Conservation (phyloP, 2,797 vertebrate species). For the Peromyscus attwateri region DNA sequence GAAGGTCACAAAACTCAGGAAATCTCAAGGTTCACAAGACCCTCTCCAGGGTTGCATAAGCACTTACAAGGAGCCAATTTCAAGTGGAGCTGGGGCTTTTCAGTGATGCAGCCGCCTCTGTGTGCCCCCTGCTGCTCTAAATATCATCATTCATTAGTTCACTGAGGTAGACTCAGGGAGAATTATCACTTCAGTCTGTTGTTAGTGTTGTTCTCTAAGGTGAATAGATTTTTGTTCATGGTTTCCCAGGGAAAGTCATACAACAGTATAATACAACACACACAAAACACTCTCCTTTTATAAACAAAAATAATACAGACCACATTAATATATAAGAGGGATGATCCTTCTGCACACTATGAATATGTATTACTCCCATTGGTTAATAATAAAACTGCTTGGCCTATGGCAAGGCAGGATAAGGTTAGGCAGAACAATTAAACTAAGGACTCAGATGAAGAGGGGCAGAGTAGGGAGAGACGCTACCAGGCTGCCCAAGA, state of each 20-base stretch:
- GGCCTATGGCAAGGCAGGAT: too few species aligned
- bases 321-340: not conserved
- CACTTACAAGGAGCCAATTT: not conserved
- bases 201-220: not conserved
- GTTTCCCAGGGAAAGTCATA: not conserved
- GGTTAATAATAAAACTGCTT: too few species aligned
- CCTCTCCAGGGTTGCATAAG: not conserved
- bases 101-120: not conserved
- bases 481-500: too few species aligned
- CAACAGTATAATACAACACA: not conserved
- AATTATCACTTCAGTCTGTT: not conserved
- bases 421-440: too few species aligned
- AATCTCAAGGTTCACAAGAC: not conserved
- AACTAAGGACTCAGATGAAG: too few species aligned
- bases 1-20: not conserved
- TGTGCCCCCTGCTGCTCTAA: not conserved
- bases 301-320: not conserved
- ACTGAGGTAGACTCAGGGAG: not conserved
- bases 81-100: not conserved
- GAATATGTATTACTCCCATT: too few species aligned
- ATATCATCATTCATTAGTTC: not conserved
- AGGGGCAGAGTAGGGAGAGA: too few species aligned
- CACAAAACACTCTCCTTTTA: not conserved
- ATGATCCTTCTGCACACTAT: not conserved
- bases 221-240: not conserved